phyloP scores from a whole-genome alignment of 1,140 invertebrate genomes.

The Procambarus virginalis region DNA sequence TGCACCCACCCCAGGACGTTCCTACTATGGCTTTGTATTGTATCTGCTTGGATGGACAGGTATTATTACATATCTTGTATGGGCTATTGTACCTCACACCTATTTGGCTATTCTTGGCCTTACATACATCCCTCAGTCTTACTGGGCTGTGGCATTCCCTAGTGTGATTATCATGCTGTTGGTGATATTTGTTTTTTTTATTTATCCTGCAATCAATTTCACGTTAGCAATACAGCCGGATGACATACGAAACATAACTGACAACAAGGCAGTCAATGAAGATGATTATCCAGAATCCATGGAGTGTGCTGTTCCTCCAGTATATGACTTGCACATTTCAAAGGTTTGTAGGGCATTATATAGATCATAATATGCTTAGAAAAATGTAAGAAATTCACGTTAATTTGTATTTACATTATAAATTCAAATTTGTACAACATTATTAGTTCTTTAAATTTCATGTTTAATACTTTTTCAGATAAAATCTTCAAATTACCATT shows the following conservation, averaged over 20 bases:
- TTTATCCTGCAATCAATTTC: slow-evolving; percentile 66
- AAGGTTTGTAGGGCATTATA: slow-evolving; percentile 64
- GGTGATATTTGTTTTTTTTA: slow-evolving; percentile 63
- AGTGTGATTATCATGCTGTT: slow-evolving; percentile 59
- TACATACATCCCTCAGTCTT: slow-evolving; percentile 65
- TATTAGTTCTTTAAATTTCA: no score
- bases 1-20: slow-evolving; percentile 61
- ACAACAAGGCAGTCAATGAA: slow-evolving; percentile 48
- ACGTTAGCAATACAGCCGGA: slow-evolving; percentile 51
- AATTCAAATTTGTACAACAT: no score
- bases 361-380: neutral
- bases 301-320: slow-evolving; percentile 59
- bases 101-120: slow-evolving; percentile 64
- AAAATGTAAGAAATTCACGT: no score
- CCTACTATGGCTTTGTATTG: slow-evolving; percentile 69
- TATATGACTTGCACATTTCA: slow-evolving; percentile 64
- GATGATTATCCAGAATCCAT: slow-evolving; percentile 43
- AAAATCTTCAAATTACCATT: no score
- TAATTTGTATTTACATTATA: no score
- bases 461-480: no score
- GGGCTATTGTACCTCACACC: slow-evolving; percentile 66
- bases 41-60: slow-evolving; percentile 66
- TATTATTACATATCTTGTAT: slow-evolving; percentile 59
- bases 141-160: slow-evolving; percentile 69
- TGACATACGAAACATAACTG: slow-evolving; percentile 65